Base-by-base conservation (phyloP, 2,797 vertebrate genomes). In the Neoniphon sammara region DNA sequence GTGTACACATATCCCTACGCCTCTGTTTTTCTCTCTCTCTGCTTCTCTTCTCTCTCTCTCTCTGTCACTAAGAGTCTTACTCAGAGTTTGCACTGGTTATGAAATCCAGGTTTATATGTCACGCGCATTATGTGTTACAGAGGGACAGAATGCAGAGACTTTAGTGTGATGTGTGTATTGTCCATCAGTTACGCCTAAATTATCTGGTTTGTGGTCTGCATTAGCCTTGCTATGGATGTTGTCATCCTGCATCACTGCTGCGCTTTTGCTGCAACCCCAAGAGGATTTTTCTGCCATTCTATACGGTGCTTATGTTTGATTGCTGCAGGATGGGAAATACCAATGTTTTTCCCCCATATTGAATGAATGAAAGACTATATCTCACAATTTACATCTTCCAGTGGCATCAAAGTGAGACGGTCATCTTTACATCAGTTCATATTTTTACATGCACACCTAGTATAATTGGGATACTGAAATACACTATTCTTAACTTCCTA, bases 71-170 rank as follows among this genome's bases (percentile, higher is more conserved):
- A 47, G 15, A 47, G 3, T 47, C 18, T 47, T 17, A 47, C 5
- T 17, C 15, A n/a, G 46, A 47, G 75, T 77, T 70, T 64, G 73
- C 56, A 46, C 47, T 52, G 69, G 80, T 72, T 66, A 72, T 77
- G 56, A 77, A 68, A 74, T 76, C 66, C 74, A 78, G 70, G 50
- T 63, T 83, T 60, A 78, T 75, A 78, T 77, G 76, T 83, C 83
- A 79, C 62, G 57, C 79, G 18, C 46, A 5, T n/a, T 47, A 15
- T 18, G 18, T 47, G 2, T 47, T 17, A 12, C 44, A 46, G 15
- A 46, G 15, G 44, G 11, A 46, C 8, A 4, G 18, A 47, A 47
- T 5, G 18, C 46, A 47, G 15, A 17, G 59, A 73, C 59, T 78
- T 80, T 75, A 76, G 73, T 53, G 59, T 52, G 66, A 80, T 77